Evolutionary conservation across 2,888 invertebrate species (phyloP).

Genomic region (Lumbricus terrestris): DNA sequence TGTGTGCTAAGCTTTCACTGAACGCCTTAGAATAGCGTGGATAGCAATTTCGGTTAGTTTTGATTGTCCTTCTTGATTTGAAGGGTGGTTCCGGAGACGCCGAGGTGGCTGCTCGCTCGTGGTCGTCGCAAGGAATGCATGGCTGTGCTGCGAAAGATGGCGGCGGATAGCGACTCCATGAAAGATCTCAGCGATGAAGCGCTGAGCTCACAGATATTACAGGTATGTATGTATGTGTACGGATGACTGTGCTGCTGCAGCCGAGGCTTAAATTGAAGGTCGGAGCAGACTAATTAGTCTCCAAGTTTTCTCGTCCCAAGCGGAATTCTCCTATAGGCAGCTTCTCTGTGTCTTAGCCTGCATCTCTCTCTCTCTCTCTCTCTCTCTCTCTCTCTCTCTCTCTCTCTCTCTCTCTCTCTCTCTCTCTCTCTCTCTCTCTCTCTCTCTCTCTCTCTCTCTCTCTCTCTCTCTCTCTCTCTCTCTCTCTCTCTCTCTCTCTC

Average conservation of each 20-base stretch:
- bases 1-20: too few relatives aligned
- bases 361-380: slow-evolving; percentile 9
- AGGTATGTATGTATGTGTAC: too few relatives aligned
- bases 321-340: too few relatives aligned
- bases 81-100: slow-evolving; percentile 18
- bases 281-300: too few relatives aligned
- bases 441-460: not conserved
- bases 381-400: slow-evolving; percentile 15
- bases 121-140: not conserved
- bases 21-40: too few relatives aligned
- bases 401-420: not conserved
- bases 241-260: too few relatives aligned
- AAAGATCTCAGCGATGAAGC: slow-evolving; percentile 4
- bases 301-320: too few relatives aligned
- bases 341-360: too few relatives aligned
- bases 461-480: not conserved
- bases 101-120: slow-evolving; percentile 6
- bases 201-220: not conserved
- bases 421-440: not conserved
- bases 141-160: not conserved
- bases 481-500: not conserved
- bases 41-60: not conserved
- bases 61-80: not conserved
- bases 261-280: too few relatives aligned
- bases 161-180: not conserved